Conservation (phyloP, 2,888 invertebrate species). For the Drosophila subsilvestris region DNA sequence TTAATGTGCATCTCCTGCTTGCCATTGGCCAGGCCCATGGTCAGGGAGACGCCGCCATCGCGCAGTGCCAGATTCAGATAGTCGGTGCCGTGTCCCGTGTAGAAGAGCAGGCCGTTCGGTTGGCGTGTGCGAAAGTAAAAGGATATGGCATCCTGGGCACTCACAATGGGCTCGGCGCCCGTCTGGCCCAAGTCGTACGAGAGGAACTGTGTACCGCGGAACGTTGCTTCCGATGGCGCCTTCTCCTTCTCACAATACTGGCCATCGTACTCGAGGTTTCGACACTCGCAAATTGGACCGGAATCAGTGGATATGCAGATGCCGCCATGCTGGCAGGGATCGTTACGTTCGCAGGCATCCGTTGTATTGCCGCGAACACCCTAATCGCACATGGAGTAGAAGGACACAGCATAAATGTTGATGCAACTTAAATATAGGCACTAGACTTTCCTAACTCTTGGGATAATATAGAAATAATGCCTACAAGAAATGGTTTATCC, state of each 20-base stretch:
- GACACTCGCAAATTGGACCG: slow-evolving; percentile 97
- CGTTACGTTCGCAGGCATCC: slow-evolving; percentile 93
- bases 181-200: slow-evolving; percentile 95
- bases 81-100: slow-evolving; percentile 95
- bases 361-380: slow-evolving; percentile 87
- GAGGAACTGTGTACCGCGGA: slow-evolving; percentile 95
- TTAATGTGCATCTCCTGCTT: slow-evolving; percentile 95
- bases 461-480: too few relatives aligned
- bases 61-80: slow-evolving; percentile 94
- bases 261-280: slow-evolving; percentile 96
- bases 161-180: slow-evolving; percentile 94
- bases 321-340: slow-evolving; percentile 97
- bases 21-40: slow-evolving; percentile 95
- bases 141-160: slow-evolving; percentile 95
- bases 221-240: slow-evolving; percentile 96
- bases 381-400: slow-evolving; percentile 38
- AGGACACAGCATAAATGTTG: too few relatives aligned
- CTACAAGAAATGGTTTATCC: neutral
- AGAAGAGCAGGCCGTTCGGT: slow-evolving; percentile 95
- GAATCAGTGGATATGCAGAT: slow-evolving; percentile 98
- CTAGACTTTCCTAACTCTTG: too few relatives aligned
- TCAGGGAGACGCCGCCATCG: slow-evolving; percentile 94
- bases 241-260: slow-evolving; percentile 97
- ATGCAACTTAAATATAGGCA: too few relatives aligned
- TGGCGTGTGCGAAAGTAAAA: slow-evolving; percentile 96